Base-by-base conservation (phyloP, 2,113 vertebrate genomes). In the Mirza zaza region DNA sequence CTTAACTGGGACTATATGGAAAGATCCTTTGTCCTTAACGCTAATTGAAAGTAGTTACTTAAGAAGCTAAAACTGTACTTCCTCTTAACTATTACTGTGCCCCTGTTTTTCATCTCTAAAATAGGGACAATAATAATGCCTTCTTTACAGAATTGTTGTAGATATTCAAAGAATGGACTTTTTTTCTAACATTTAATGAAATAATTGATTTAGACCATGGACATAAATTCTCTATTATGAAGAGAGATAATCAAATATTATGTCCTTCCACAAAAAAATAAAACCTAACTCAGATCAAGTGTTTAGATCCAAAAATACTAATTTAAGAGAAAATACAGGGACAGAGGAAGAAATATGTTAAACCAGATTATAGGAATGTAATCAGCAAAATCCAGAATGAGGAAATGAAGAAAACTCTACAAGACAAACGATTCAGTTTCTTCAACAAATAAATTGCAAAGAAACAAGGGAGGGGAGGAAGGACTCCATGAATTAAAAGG, bases 261-360 rank as follows among this genome's bases (percentile, higher is more conserved):
- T 55, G 15, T 87, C 32, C 42, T 45, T 85, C 55, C 82, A 76
- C 29, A 86, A 83, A 91, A 81, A 57, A 42, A 50, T 77, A 89
- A 92, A 79, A n/a, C 57, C 20, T 52, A 27, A 92, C 67, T 95
- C 27, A 90, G 13, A 92, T 59, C 52, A 96, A 90, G 9, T 42
- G 65, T 59, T 83, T 89, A 63, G 5, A 75, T 92, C 1, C 80
- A 91, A 90, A 84, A 32, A 57, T 88, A 81, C 17, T 57, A 34
- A 34, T 61, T 79, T 68, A 90, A 39, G 67, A 96, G 12, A 25
- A 82, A 87, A 77, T 57, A 65, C 12, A 34, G 29, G 3, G 0
- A 67, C 65, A 63, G 45, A 88, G 34, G 81, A 80, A 76, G 36
- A 75, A 80, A 76, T 42, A 75, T 14, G 8, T 65, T 83, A 90